Base-by-base conservation (phyloP, 1,140 invertebrate genomes). In the Saccostrea cuccullata region DNA sequence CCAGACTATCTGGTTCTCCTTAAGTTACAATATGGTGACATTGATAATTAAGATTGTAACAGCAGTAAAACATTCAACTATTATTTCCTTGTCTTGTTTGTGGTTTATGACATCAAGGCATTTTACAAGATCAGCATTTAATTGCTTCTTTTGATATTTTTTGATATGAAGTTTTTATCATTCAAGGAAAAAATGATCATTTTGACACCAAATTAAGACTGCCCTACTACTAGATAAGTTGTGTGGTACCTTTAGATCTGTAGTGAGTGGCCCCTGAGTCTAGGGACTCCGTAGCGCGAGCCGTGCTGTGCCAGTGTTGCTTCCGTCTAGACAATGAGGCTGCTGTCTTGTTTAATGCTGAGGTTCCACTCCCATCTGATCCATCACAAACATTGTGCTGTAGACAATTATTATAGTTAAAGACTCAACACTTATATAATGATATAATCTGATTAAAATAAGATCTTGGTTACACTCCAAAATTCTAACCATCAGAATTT, bases 221-320 rank as follows among this genome's bases (percentile, higher is more conserved):
- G 47, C 9, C 5, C 47, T 17, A 64, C n/a, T 64, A 64, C 58
- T 20, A 17, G n/a, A 4, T 82, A 23, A 30, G 5, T 47, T 26
- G 6, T 84, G 55, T 23, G 23, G 47, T 82, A 89, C 86, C 83
- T 85, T 86, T 87, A 30, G 86, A 85, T 85, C 73, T 87, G 67
- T 82, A 87, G 23, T 70, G 26, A 55, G 55, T 47, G 20, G 87
- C 17, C 36, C 82, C 70, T 2, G 86, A 64, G 36, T 89, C 89
- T 0, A 89, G 15, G 15, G 89, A 89, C 60, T 89, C 89, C 3
- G 83, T 58, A 0, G 47, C 56, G 82, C 55, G 85, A 15, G 56
- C 77, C 47, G 85, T 85, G 23, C 64, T 87, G 30, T 89, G 89
- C 89, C 89, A 89, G 60, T 89, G 85, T 15, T 85, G 73, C 26